Conservation (phyloP, 2,797 vertebrate genomes). For the Tauraco hartlaubi region DNA sequence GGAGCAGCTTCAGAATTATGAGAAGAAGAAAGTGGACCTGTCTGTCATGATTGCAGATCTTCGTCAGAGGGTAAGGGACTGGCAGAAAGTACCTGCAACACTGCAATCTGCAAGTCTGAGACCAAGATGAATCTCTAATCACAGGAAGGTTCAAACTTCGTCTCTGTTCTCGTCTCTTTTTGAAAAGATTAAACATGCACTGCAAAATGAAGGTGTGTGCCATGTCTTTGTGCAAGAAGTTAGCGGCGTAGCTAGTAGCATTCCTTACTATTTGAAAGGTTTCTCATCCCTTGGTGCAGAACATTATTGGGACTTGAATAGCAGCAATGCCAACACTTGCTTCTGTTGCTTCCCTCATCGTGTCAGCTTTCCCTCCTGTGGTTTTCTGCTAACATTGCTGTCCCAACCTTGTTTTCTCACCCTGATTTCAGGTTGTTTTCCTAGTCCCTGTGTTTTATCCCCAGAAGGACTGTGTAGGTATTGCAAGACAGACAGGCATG, state of each 20-base stretch:
- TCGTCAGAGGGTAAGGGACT: constrained; percentile 88
- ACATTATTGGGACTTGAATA: background rate
- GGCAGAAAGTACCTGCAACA: constrained; percentile 58
- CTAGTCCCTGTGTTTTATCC: background rate
- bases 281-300: background rate
- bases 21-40: constrained; percentile 88
- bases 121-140: constrained; percentile 56
- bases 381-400: background rate
- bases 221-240: constrained; percentile 68
- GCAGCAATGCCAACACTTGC: background rate
- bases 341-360: background rate
- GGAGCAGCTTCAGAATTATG: constrained; percentile 83
- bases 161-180: constrained; percentile 68
- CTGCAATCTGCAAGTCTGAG: background rate
- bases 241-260: constrained; percentile 23
- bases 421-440: background rate
- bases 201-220: constrained; percentile 80
- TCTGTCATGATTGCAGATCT: constrained; percentile 85
- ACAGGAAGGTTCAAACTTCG: constrained; percentile 67
- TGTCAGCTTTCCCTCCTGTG: background rate
- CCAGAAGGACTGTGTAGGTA: background rate
- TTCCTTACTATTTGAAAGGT: background rate
- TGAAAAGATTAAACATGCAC: constrained; percentile 79
- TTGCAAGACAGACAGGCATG: background rate
- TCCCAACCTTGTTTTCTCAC: background rate